Conservation (phyloP, 2,797 vertebrate species). For the Hydrophis major region DNA sequence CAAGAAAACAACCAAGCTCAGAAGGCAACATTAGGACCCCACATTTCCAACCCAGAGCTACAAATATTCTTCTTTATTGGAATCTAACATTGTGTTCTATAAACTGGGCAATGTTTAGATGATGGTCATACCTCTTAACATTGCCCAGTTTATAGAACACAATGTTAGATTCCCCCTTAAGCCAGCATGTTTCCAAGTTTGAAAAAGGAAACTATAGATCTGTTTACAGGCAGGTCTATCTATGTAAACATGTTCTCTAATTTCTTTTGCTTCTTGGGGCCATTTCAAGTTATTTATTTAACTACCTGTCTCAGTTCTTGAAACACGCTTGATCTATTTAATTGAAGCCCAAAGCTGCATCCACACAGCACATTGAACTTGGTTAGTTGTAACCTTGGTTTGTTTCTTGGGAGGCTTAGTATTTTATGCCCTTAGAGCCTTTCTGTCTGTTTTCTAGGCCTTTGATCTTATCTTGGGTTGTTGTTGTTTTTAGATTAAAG, state of each 20-base stretch:
- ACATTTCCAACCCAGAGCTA: too few species aligned
- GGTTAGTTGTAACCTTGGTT: not conserved
- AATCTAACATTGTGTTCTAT: not conserved
- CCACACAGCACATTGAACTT: not conserved
- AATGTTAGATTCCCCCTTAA: not conserved
- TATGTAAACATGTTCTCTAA: not conserved
- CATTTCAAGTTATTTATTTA: not conserved
- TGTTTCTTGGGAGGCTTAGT: not conserved
- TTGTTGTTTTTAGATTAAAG: slow-evolving; percentile 40
- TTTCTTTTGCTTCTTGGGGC: not conserved
- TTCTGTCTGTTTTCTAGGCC: slow-evolving; percentile 32
- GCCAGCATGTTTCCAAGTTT: not conserved
- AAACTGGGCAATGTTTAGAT: not conserved
- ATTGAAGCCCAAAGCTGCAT: not conserved
- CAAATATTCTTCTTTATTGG: too few species aligned
- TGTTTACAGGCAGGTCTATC: not conserved
- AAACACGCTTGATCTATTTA: not conserved
- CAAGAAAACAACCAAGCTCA: too few species aligned
- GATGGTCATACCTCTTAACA: too few species aligned
- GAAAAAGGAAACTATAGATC: not conserved
- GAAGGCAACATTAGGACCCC: too few species aligned
- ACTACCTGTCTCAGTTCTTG: not conserved
- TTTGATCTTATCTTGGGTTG: slow-evolving; percentile 46
- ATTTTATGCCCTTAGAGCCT: not conserved
- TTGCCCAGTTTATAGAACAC: too few species aligned